These are phyloP conservation scores for Hololepta plana DNA, from an alignment of 2,888 invertebrate genomes.

Conservation along the genomic window DNA sequence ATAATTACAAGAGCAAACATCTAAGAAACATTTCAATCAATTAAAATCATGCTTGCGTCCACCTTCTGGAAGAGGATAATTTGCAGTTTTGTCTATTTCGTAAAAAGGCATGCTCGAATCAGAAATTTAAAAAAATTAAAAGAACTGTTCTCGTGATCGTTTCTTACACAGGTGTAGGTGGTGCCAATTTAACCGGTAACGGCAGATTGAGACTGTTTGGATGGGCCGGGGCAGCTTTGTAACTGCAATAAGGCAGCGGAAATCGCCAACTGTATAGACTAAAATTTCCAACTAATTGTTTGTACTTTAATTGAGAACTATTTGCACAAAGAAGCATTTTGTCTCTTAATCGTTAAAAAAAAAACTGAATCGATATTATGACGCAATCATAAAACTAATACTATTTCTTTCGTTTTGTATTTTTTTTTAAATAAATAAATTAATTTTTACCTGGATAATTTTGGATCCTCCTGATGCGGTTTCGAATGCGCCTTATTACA, in stretches of 20 bases:
- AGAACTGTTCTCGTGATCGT: no score
- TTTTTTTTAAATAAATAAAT: no score
- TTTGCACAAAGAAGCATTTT: conserved; percentile 8
- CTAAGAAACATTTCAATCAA: no score
- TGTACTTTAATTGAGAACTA: conserved; percentile 4
- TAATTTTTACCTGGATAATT: conserved; percentile 74
- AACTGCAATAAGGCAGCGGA: conserved; percentile 92
- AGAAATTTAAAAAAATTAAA: no score
- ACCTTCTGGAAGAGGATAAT: no score
- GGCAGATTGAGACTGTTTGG: conserved; percentile 64
- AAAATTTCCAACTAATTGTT: conserved; percentile 25
- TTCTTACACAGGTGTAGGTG: conserved; percentile 34
- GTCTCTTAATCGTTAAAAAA: background rate
- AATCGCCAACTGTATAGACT: conserved; percentile 94
- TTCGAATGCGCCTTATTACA: conserved; percentile 43
- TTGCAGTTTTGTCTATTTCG: no score
- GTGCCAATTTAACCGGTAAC: conserved; percentile 58
- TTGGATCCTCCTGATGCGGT: conserved; percentile 64
- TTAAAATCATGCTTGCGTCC: no score
- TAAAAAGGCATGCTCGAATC: no score
- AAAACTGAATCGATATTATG: no score
- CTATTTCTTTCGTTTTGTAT: no score
- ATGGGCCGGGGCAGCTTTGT: conserved; percentile 57
- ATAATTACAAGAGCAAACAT: no score
- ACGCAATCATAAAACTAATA: conserved; percentile 12